Evolutionary conservation across 1,140 invertebrate species (phyloP), one percentile per base, ranked within the genome.

Genomic region (Zaprionus africanus): DNA sequence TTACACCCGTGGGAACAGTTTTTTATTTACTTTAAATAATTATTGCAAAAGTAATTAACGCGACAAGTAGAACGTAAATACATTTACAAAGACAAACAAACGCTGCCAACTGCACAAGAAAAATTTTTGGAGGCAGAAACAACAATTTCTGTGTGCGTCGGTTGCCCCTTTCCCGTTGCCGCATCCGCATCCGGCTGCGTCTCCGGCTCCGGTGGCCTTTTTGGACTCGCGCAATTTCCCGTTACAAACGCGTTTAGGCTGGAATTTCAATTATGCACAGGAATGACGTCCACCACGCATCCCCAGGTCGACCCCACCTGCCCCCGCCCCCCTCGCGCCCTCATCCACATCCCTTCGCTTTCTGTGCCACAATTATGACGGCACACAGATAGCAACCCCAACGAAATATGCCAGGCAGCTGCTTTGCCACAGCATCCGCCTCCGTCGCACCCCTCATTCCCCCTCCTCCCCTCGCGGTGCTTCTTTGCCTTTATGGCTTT

Each of bases 241-340:
- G 85, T 84, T 73, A 90, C 78, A 90, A 88, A 90, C 84, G 84
- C 84, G 85, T 79, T 88, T 88, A 88, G 85, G 78, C 85, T 88
- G 81, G 84, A 90, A 88, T 88, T 88, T 88, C 85, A 88, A 88
- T 88, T 88, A 88, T 88, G 84, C 84, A 81, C 85, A 88, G 84
- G 84, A 88, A 81, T 81, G 70, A 59, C 82, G 53, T 53, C 62
- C 62, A 28, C 69, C 26, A 51, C 49, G 13, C 38, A 3, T 5
- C 22, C 38, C 13, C 54, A 46, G 41, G 15, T 46, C 41, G 43
- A 17, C 17, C 43, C 43, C 43, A 49, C 46, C 46, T 51, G 46
- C 9, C 46, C 19, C n/a, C n/a, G 22, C 22, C 22, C 22, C 22
- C 46, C 0, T 12, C 3, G 4, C 46, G 38, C 49, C 13, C 9